phyloP scores from a whole-genome alignment of 2,113 vertebrate genomes.

The Pao palembangensis region DNA sequence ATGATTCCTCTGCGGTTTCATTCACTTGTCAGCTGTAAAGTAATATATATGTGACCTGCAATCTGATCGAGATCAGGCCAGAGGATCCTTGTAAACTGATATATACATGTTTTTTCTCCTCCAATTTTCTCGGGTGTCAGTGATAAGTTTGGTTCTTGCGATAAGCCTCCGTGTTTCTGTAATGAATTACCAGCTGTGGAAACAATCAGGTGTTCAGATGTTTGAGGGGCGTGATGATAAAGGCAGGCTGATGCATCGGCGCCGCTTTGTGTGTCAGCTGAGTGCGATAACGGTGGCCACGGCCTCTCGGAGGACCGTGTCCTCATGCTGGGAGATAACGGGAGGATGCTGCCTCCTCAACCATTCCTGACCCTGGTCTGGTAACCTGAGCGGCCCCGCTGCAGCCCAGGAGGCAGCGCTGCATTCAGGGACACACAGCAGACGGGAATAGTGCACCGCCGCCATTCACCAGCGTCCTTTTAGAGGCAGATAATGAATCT shows the following conservation, averaged over 20 bases:
- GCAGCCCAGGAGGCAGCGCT: slow-evolving; percentile 12
- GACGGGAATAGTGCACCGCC: too few species aligned
- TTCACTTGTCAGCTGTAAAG: background rate
- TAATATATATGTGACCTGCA: background rate
- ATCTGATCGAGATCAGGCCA: slow-evolving; percentile 36
- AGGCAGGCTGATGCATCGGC: slow-evolving; percentile 49
- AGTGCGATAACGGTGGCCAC: slow-evolving; percentile 59
- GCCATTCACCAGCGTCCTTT: background rate
- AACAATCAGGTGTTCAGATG: slow-evolving; percentile 27
- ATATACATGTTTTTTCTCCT: slow-evolving; percentile 13
- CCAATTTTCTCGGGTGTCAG: slow-evolving; percentile 28
- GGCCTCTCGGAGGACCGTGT: slow-evolving; percentile 63
- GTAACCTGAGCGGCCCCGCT: slow-evolving; percentile 45
- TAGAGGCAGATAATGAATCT: slow-evolving; percentile 31
- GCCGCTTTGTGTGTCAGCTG: slow-evolving; percentile 59
- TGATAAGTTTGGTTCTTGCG: slow-evolving; percentile 27
- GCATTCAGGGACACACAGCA: background rate
- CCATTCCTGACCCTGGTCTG: slow-evolving; percentile 2
- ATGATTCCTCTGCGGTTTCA: background rate
- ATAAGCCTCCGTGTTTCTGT: slow-evolving; percentile 46
- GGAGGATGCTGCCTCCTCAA: slow-evolving; percentile 16
- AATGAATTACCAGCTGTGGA: slow-evolving; percentile 49
- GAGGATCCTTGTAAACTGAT: slow-evolving; percentile 26
- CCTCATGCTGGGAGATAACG: slow-evolving; percentile 51
- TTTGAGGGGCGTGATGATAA: slow-evolving; percentile 48